These are phyloP conservation scores for Taurulus bubalis DNA, from an alignment of 2,113 vertebrate genomes.

Conservation along the genomic window DNA sequence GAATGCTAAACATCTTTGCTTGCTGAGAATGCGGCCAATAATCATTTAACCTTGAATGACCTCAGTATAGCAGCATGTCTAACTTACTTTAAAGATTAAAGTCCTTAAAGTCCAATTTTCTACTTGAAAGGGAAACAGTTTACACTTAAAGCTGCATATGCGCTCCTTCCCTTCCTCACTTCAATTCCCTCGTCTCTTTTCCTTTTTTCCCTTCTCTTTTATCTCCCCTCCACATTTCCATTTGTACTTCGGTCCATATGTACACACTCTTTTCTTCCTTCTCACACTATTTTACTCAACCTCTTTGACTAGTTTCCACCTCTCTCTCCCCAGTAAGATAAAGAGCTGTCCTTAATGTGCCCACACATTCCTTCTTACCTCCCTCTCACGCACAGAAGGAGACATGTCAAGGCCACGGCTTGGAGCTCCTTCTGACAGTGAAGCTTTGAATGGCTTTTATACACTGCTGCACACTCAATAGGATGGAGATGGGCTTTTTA, in stretches of 20 bases:
- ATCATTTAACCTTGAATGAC: background rate
- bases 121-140: background rate
- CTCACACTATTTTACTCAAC: slow-evolving; percentile 7
- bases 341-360: slow-evolving; percentile 11
- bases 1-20: background rate
- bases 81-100: background rate
- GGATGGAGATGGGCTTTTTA: background rate
- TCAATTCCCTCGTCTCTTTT: background rate
- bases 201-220: background rate
- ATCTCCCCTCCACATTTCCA: background rate
- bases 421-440: background rate
- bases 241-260: background rate
- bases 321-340: background rate
- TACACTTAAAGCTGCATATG: background rate
- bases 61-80: background rate
- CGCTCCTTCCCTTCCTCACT: background rate
- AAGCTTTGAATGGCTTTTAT: slow-evolving; percentile 9
- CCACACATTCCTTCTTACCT: slow-evolving; percentile 4
- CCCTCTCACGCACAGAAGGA: slow-evolving; percentile 8
- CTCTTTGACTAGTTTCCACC: slow-evolving; percentile 11
- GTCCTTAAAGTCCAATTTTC: background rate
- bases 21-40: background rate
- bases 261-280: background rate
- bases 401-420: slow-evolving; percentile 26
- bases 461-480: background rate